These are phyloP conservation scores for Drosophila azteca DNA, from an alignment of 1,140 invertebrate genomes.

Conservation along the genomic window DNA sequence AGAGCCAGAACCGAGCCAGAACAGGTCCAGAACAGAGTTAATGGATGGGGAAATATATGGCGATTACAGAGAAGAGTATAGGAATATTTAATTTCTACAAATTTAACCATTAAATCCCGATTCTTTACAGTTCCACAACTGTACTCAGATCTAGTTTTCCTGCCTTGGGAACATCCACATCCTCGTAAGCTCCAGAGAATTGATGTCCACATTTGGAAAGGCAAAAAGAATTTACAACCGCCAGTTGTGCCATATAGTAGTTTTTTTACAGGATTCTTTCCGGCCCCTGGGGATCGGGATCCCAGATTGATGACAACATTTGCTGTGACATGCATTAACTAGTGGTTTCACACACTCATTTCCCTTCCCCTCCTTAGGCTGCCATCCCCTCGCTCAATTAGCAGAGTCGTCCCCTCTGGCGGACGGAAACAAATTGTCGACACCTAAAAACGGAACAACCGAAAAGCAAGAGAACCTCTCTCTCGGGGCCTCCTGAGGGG, in stretches of 20 bases:
- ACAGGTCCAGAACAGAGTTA: no score
- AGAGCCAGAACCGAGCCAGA: neutral
- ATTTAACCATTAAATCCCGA: no score
- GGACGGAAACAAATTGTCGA: constrained; percentile 60
- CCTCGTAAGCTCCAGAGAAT: constrained; percentile 52
- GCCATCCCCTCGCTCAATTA: constrained; percentile 47
- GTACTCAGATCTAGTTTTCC: neutral
- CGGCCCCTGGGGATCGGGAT: constrained; percentile 10
- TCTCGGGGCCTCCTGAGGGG: neutral
- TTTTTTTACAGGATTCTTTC: constrained; percentile 58
- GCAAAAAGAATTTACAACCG: constrained; percentile 57
- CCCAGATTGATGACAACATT: constrained; percentile 74
- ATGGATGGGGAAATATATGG: no score
- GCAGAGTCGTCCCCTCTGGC: constrained; percentile 21
- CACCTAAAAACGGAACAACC: constrained; percentile 53
- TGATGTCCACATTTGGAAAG: neutral
- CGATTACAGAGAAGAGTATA: no score
- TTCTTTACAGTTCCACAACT: no score
- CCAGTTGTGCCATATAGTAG: constrained; percentile 45
- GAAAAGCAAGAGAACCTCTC: neutral
- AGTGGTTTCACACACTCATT: constrained; percentile 66
- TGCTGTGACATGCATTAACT: constrained; percentile 79
- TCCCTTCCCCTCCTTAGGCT: constrained; percentile 1
- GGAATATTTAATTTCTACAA: no score
- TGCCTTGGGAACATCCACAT: neutral